Base-by-base conservation (phyloP, 2,888 invertebrate species). In the Dasypolia templi region DNA sequence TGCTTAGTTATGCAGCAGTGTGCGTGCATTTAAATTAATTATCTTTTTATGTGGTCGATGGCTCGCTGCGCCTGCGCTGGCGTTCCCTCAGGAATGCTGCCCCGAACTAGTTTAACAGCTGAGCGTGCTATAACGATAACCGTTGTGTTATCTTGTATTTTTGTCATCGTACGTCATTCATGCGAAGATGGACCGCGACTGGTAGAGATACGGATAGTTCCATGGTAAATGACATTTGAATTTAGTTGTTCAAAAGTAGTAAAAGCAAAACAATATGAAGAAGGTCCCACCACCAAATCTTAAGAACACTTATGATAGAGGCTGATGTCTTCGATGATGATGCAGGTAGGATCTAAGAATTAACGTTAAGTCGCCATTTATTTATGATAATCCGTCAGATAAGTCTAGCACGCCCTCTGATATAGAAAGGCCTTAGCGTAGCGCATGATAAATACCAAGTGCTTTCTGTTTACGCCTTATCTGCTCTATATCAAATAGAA, bases 81-180 rank as follows among this genome's bases (percentile, higher is more conserved):
- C 94, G 91, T 94, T 94, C 94, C 95, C 94, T 93, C 90, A 93
- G 94, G 95, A 95, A 95, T 95, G 94, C 86, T 79, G 90, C 80
- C 82, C 86, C 85, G 85, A 90, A 92, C 92, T 91, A 86, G 94
- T 92, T 92, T 81, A 90, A 92, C 94, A 94, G 94, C 94, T 95
- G 94, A 91, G 88, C 87, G 88, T 92, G 91, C 91, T 91, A 92
- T 92, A 92, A 93, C 88, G 86, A 91, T 88, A 89, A 89, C 90
- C 80, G 89, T 88, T 88, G 84, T 87, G 87, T 90, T 89, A 91
- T 88, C 88, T 88, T 86, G 89, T 89, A 91, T 88, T 88, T 88
- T 85, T 89, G 89, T 88, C 85, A 86, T 81, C 81, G 75, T 70
- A 87, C 87, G 89, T 89, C 89, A 87, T 85, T 78, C 59, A 75